Percentiles rank a stretch among this genome's conserved stretches.
Conservation (phyloP, 92 coral and sea anemone genomes). For the Zoanthus sansibaricus region DNA sequence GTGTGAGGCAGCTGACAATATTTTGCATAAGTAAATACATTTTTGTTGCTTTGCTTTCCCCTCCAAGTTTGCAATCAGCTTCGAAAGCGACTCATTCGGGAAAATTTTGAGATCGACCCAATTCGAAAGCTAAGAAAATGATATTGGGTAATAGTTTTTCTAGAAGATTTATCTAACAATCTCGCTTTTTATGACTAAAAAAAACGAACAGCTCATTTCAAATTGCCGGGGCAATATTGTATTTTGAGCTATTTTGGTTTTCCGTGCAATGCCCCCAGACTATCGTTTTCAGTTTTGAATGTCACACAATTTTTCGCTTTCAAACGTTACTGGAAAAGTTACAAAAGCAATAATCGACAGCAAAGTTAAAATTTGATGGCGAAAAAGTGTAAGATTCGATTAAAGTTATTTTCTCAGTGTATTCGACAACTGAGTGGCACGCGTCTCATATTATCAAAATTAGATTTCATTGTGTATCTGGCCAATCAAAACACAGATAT, state of each 20-base stretch:
- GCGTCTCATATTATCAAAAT: slow-evolving; percentile 81
- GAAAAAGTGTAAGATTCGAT: background rate
- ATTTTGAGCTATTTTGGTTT: background rate
- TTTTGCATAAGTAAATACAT: background rate
- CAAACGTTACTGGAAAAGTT: background rate
- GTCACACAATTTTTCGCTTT: background rate
- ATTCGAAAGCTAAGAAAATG: background rate
- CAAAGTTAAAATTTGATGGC: background rate
- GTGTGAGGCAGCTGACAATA: slow-evolving; percentile 25
- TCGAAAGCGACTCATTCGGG: background rate
- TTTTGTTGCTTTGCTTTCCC: background rate
- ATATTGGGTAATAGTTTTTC: slow-evolving; percentile 4
- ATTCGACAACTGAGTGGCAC: slow-evolving; percentile 64
- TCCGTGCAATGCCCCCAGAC: background rate
- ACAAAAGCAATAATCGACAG: background rate
- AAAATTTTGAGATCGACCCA: background rate
- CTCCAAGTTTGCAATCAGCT: background rate
- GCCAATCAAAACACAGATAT: slow-evolving; percentile 69
- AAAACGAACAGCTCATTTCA: slow-evolving; percentile 13
- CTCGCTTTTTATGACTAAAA: background rate
- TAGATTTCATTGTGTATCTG: slow-evolving; percentile 61
- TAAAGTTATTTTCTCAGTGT: background rate
- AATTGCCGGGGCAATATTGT: background rate
- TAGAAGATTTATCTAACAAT: background rate
- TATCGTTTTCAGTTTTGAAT: background rate